Conservation (phyloP, 2,888 invertebrate genomes). For the Petrolisthes cinctipes region DNA sequence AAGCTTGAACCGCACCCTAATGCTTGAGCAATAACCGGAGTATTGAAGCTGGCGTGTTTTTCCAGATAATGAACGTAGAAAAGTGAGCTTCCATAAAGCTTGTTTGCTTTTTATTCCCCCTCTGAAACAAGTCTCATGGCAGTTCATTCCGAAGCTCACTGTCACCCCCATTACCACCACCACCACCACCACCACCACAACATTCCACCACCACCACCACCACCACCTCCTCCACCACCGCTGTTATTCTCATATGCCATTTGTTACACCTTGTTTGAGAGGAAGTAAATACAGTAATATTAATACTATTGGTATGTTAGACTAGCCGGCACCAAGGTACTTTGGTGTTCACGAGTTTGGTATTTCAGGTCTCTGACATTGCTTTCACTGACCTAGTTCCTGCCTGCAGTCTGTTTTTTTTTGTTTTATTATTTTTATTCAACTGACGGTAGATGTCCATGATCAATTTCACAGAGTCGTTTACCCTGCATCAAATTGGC, state of each 20-base stretch:
- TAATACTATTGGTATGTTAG: slow-evolving; percentile 16
- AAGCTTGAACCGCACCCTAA: neutral
- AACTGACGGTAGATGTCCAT: too few species aligned
- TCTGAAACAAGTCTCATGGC: slow-evolving; percentile 15
- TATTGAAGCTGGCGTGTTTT: slow-evolving; percentile 29
- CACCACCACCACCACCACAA: neutral
- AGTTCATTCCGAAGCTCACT: slow-evolving; percentile 22
- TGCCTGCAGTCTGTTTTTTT: neutral
- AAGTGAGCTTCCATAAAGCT: slow-evolving; percentile 28
- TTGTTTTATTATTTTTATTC: too few species aligned
- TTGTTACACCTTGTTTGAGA: neutral
- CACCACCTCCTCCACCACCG: slow-evolving; percentile 8
- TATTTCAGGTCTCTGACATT: neutral
- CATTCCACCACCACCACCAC: neutral
- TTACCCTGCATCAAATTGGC: too few species aligned
- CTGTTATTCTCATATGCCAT: slow-evolving; percentile 10
- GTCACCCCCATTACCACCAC: neutral
- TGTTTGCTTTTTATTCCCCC: slow-evolving; percentile 4
- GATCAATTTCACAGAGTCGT: too few species aligned
- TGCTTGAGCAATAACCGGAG: slow-evolving; percentile 32
- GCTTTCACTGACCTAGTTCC: neutral
- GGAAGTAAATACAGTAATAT: neutral
- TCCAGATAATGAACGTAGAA: neutral
- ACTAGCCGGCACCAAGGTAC: neutral
- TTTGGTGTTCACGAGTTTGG: slow-evolving; percentile 4